Percentiles rank a stretch among this genome's conserved stretches.
phyloP scores from a whole-genome alignment of 1,140 invertebrate species.

The Papilio dardanus region DNA sequence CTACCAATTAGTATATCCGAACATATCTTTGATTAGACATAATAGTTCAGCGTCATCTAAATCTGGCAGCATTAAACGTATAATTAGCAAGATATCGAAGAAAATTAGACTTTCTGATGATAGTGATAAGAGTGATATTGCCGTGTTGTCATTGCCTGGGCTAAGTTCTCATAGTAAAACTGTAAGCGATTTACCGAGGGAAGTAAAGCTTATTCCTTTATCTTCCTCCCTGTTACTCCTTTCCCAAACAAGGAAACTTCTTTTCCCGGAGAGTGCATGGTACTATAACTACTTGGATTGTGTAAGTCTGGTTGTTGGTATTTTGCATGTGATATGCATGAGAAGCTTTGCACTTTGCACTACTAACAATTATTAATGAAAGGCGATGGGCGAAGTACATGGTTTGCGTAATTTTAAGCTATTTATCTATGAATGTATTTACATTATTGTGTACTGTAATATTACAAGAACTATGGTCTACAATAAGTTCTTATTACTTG shows the following conservation, averaged over 20 bases:
- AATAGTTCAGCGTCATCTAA: slow-evolving; percentile 58
- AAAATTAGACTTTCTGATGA: slow-evolving; percentile 53
- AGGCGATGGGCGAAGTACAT: neutral
- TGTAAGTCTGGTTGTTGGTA: slow-evolving; percentile 71
- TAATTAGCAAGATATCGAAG: slow-evolving; percentile 57
- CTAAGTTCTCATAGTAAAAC: slow-evolving; percentile 62
- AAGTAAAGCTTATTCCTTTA: slow-evolving; percentile 65
- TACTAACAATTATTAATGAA: neutral
- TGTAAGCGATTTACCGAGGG: slow-evolving; percentile 65
- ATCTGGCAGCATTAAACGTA: slow-evolving; percentile 59
- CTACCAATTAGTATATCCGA: slow-evolving; percentile 64
- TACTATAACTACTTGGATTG: slow-evolving; percentile 77
- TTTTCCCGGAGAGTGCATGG: slow-evolving; percentile 72
- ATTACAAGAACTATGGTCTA: neutral
- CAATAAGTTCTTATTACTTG: neutral
- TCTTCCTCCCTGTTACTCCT: slow-evolving; percentile 65
- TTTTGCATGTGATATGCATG: slow-evolving; percentile 57
- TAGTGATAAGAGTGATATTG: slow-evolving; percentile 60
- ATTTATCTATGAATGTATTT: neutral
- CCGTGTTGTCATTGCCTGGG: slow-evolving; percentile 66
- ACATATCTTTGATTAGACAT: slow-evolving; percentile 59
- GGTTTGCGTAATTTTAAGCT: neutral
- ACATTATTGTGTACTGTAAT: neutral
- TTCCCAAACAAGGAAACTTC: slow-evolving; percentile 64
- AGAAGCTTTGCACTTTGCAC: slow-evolving; percentile 37